Base-by-base conservation (phyloP, 2,888 invertebrate species). In the Boloria euphrosyne region DNA sequence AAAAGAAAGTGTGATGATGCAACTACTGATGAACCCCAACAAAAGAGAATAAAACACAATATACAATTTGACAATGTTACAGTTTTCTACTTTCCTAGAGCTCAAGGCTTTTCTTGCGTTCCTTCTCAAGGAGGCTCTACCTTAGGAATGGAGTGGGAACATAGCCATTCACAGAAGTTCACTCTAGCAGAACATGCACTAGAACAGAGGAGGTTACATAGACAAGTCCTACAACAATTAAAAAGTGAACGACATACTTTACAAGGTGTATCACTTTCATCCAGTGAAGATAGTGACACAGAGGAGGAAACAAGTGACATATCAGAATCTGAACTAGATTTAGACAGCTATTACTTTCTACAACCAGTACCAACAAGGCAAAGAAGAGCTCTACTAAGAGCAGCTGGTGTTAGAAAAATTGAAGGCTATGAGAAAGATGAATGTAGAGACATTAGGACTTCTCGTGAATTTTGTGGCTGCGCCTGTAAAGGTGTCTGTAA, bases 311-410 rank as follows among this genome's bases (percentile, higher is more conserved):
- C 95, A 0, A 96, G 96, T 80, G 96, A 97, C 76, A 95, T 94
- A 73, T 95, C 95, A 69, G 96, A 96, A 82, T 96, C 96, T 13
- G 97, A 98, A 80, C 93, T 97, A 75, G 98, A 98, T 84, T 94
- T 96, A 75, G 98, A 98, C 76, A 96, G 96, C 79, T 97, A 96
- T 83, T 97, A 97, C 81, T 98, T 98, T 81, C 90, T 98, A 60
- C 96, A 98, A 87, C 98, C 99, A 10, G 97, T 99, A 65, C 96
- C 98, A 10, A 97, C 98, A 3, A 94, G 98, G 78, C 98, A 98
- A 85, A 94, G 99, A 68, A 92, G 98, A 67, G 96, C 96, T 3
- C 91, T 99, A 62, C 92, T 99, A 17, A 94, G 98, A 63, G 96
- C 97, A n/a, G 96, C 98, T 7, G 99, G 99, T 0, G 96, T 99